Percentiles rank a stretch among this genome's conserved stretches.
phyloP scores from a whole-genome alignment of 1,140 invertebrate genomes.

The Saccostrea glomerata region DNA sequence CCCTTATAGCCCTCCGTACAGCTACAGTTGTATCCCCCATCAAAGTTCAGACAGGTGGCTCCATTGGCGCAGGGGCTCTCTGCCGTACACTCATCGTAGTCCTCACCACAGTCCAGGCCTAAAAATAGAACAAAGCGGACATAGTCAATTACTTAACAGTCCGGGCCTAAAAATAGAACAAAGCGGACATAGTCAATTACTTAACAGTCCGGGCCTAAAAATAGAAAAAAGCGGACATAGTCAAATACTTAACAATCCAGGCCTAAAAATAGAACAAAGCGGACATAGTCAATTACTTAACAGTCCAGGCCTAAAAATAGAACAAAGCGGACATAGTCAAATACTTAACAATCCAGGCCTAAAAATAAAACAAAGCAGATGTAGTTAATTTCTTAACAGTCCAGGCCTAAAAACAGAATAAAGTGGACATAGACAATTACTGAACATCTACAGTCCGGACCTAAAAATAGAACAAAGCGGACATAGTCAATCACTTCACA shows the following conservation, averaged over 20 bases:
- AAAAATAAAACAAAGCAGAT: too few species aligned
- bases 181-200: neutral
- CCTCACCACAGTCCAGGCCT: slow-evolving; percentile 57
- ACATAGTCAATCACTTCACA: neutral
- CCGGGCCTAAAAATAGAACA: too few species aligned
- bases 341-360: neutral
- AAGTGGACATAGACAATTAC: neutral
- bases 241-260: neutral
- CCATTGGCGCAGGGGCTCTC: slow-evolving; percentile 53
- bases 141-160: neutral
- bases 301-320: too few species aligned
- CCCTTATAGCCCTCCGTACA: slow-evolving; percentile 84
- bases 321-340: neutral
- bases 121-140: neutral
- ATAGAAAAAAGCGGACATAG: neutral
- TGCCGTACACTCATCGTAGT: slow-evolving; percentile 64
- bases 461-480: too few species aligned
- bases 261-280: slow-evolving; percentile 2
- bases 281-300: neutral
- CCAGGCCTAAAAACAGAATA: slow-evolving; percentile 24
- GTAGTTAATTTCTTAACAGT: neutral
- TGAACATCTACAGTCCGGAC: too few species aligned
- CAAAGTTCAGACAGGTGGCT: slow-evolving; percentile 79
- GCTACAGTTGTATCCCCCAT: slow-evolving; percentile 85
- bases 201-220: neutral